Conservation (phyloP, 1,140 invertebrate genomes). For the Orussus abietinus region DNA sequence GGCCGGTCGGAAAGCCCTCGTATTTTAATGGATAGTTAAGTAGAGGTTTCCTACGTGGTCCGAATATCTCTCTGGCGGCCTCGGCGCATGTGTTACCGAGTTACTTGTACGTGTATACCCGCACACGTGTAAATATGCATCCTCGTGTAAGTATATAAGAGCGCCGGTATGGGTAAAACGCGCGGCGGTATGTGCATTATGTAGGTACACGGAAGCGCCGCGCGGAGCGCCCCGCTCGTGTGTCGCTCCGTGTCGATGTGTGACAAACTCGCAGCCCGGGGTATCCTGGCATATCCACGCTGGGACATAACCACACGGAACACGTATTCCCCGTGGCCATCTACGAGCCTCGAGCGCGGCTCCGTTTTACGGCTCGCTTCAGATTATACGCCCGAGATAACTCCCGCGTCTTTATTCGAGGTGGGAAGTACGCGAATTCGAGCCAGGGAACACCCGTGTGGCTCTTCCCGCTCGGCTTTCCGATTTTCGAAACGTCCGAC, state of each 20-base stretch:
- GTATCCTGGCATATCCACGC: not conserved
- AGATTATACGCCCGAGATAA: constrained; percentile 47
- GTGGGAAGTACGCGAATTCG: constrained; percentile 24
- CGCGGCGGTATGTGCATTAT: too few relatives aligned
- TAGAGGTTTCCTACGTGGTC: constrained; percentile 44
- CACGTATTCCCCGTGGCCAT: constrained; percentile 37
- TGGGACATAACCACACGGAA: constrained; percentile 37
- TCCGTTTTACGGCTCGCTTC: constrained; percentile 42
- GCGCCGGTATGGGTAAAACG: constrained; percentile 5
- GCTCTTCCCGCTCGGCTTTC: not conserved
- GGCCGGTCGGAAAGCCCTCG: constrained; percentile 25
- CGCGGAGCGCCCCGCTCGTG: not conserved
- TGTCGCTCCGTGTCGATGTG: not conserved
- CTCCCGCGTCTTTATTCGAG: constrained; percentile 35
- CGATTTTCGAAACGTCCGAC: too few relatives aligned
- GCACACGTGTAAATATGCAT: constrained; percentile 4
- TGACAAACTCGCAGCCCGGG: not conserved
- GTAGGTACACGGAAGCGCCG: not conserved
- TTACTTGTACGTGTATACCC: not conserved
- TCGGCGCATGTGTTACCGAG: constrained; percentile 30
- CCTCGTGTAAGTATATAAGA: constrained; percentile 15
- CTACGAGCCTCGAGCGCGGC: constrained; percentile 21
- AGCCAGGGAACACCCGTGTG: not conserved
- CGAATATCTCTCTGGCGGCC: constrained; percentile 31
- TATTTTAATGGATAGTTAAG: constrained; percentile 52